Evolutionary conservation across 1,140 invertebrate species (phyloP).

Genomic region (Aplysia californica): DNA sequence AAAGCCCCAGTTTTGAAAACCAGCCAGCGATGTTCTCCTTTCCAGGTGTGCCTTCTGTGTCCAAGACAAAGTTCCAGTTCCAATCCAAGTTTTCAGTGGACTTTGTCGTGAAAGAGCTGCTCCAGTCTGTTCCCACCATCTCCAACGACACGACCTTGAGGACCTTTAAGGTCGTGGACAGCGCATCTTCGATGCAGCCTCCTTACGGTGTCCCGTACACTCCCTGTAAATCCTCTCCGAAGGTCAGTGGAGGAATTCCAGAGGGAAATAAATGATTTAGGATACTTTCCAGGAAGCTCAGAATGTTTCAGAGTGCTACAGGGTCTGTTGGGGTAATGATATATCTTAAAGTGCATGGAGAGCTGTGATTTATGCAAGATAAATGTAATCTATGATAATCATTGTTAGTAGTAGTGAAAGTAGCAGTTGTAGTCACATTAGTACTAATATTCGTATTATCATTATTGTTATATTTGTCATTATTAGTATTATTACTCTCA

Average conservation of each 20-base stretch:
- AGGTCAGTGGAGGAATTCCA: constrained; percentile 35
- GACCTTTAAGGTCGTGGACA: constrained; percentile 56
- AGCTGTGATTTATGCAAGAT: no score
- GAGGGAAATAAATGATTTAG: background rate
- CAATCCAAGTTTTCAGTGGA: constrained; percentile 57
- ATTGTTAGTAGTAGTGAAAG: background rate
- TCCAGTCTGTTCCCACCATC: constrained; percentile 63
- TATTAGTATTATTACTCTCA: background rate
- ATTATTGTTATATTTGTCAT: background rate
- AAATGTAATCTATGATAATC: background rate
- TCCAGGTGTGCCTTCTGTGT: constrained; percentile 57
- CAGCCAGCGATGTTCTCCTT: background rate
- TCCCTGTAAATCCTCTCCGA: constrained; percentile 56
- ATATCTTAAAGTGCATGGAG: no score
- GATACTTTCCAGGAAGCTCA: no score
- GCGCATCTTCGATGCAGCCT: constrained; percentile 38
- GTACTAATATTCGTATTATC: background rate
- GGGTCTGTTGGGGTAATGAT: no score
- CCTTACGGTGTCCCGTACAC: constrained; percentile 70
- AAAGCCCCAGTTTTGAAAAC: background rate
- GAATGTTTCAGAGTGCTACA: no score
- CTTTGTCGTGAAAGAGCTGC: constrained; percentile 72
- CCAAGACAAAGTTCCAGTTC: constrained; percentile 41
- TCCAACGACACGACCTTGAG: constrained; percentile 51
- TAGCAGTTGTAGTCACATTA: background rate